These are phyloP conservation scores for Sternotherus odoratus DNA, from an alignment of 2,797 vertebrate species.

Conservation along the genomic window DNA sequence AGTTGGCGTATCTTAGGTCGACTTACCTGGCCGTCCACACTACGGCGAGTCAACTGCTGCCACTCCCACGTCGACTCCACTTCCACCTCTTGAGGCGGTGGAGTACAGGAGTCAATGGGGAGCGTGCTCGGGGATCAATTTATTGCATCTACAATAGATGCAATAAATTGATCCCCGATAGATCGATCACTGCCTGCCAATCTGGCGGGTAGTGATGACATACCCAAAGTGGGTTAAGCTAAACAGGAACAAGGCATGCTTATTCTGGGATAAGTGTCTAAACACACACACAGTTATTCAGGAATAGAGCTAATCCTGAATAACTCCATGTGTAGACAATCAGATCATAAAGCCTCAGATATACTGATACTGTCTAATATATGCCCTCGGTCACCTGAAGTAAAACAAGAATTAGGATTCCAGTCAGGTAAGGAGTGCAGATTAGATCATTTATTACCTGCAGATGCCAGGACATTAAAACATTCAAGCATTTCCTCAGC, in stretches of 20 bases:
- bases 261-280: neutral
- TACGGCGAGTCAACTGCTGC: too few species aligned
- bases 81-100: too few species aligned
- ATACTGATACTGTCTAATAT: neutral
- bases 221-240: too few species aligned
- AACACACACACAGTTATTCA: slow-evolving; percentile 5
- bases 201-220: too few species aligned
- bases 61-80: too few species aligned
- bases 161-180: too few species aligned
- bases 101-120: neutral
- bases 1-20: too few species aligned
- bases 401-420: slow-evolving; percentile 67
- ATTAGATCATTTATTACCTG: slow-evolving; percentile 71
- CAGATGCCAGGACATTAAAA: slow-evolving; percentile 73
- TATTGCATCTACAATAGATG: too few species aligned
- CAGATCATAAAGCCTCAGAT: neutral
- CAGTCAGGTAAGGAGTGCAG: slow-evolving; percentile 61
- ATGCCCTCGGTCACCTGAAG: neutral
- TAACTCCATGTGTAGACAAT: neutral
- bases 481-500: slow-evolving; percentile 73
- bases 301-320: neutral
- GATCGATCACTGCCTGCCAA: too few species aligned
- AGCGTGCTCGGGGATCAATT: too few species aligned
- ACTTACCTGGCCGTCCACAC: too few species aligned
- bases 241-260: too few species aligned